These are phyloP conservation scores for Lucinisca nassula DNA, from an alignment of 2,888 invertebrate species.

Conservation along the genomic window DNA sequence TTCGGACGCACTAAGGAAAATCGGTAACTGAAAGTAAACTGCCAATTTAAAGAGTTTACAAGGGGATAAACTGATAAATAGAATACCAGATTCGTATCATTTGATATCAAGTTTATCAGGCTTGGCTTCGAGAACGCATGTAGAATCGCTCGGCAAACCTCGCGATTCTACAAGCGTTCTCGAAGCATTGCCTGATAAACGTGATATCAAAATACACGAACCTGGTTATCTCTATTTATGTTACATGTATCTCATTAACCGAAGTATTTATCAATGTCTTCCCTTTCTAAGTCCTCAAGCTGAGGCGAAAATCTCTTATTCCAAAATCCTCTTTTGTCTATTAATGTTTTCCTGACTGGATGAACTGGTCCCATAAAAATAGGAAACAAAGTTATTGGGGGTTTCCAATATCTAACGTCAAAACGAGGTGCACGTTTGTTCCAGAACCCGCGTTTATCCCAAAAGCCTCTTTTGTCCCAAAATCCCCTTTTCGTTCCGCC, in stretches of 20 bases:
- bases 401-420: background rate
- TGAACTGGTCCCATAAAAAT: background rate
- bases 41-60: too few relatives aligned
- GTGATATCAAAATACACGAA: too few relatives aligned
- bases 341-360: background rate
- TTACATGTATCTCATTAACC: background rate
- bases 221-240: too few relatives aligned
- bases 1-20: too few relatives aligned
- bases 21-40: too few relatives aligned
- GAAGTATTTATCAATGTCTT: background rate
- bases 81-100: too few relatives aligned
- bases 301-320: background rate
- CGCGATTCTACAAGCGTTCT: too few relatives aligned
- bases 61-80: too few relatives aligned
- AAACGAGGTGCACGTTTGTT: background rate
- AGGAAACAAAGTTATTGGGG: background rate
- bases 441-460: conserved; percentile 2
- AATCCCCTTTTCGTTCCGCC: conserved; percentile 5
- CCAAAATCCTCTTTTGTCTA: conserved; percentile 8
- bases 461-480: conserved; percentile 16
- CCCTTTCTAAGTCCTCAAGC: background rate
- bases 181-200: too few relatives aligned
- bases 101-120: too few relatives aligned
- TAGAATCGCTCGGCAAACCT: too few relatives aligned
- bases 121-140: too few relatives aligned